Evolutionary conservation across 2,888 invertebrate species (phyloP), one percentile per base, ranked within the genome.

Genomic region (Drosophila anomalata): DNA sequence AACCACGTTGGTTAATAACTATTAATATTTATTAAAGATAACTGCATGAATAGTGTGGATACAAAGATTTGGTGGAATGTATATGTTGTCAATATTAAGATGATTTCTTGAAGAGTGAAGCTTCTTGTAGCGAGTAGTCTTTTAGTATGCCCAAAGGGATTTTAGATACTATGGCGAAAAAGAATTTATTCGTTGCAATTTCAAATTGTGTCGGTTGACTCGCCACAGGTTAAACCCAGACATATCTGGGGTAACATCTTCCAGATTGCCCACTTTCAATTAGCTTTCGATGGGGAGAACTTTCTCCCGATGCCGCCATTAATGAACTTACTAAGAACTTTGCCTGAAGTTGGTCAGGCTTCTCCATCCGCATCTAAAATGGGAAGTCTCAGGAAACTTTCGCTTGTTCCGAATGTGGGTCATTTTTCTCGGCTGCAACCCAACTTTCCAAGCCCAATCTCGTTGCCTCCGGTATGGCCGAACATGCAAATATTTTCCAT

Each of bases 401-500:
- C 63, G 68, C 80, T 73, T 62, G 70, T 68, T 71, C 68, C 20
- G 66, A 74, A 83, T 80, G 55, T 77, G 60, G 82, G 82, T 82
- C 86, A 82, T 52, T 83, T 75, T 70, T 75, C 78, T 72, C 70
- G 69, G 70, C 74, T 73, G 82, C 85, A 82, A 74, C 39, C 55
- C 33, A 79, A 53, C 54, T 72, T 65, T 58, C 17, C 53, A 17
- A 26, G 33, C 31, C 57, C 47, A 57, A 36, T 60, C 57, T 52
- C 22, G 11, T 31, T 24, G 26, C 41, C 36, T 33, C 9, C 31
- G 54, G 14, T 8, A 11, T 36, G 7, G 41, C 31, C 41, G 26
- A 24, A 31, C 41, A 75, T 82, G 82, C 76, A 84, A 87, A 87
- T 84, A 87, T 84, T 87, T 84, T 81, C 78, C 84, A 79, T 84